phyloP scores from a whole-genome alignment of 1,140 invertebrate genomes.

The Drosophila serrata region DNA sequence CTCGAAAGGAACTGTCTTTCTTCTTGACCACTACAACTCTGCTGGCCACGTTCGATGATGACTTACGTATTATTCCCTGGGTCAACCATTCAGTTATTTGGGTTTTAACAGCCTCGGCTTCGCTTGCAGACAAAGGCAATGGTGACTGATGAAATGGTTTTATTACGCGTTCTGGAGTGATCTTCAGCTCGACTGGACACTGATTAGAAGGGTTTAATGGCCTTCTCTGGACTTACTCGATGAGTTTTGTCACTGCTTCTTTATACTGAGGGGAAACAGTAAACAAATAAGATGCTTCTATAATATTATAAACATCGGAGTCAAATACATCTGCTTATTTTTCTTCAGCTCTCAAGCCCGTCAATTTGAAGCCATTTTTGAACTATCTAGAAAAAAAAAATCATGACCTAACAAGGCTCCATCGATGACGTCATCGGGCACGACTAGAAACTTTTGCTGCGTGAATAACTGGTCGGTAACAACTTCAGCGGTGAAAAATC shows the following conservation, averaged over 20 bases:
- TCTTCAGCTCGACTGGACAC: slow-evolving; percentile 1
- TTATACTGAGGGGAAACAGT: neutral
- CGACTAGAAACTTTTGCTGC: neutral
- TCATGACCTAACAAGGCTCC: neutral
- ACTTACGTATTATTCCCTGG: too few relatives aligned
- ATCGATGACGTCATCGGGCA: neutral
- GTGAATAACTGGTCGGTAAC: neutral
- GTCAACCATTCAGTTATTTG: neutral
- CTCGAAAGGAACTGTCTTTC: neutral
- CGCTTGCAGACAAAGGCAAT: too few relatives aligned
- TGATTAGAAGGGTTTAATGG: neutral
- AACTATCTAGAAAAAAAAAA: neutral
- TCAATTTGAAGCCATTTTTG: neutral
- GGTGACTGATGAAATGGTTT: slow-evolving; percentile 1
- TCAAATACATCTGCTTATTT: neutral
- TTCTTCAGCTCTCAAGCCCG: neutral
- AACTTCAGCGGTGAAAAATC: too few relatives aligned
- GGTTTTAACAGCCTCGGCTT: slow-evolving; percentile 1
- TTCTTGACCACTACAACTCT: neutral
- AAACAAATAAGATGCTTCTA: neutral
- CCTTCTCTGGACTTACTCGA: neutral
- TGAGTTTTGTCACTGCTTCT: neutral
- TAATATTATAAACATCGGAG: neutral
- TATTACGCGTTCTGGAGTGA: neutral
- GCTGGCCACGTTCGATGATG: neutral